phyloP scores from a whole-genome alignment of 2,888 invertebrate species.

The Neocrepidodera transversa region DNA sequence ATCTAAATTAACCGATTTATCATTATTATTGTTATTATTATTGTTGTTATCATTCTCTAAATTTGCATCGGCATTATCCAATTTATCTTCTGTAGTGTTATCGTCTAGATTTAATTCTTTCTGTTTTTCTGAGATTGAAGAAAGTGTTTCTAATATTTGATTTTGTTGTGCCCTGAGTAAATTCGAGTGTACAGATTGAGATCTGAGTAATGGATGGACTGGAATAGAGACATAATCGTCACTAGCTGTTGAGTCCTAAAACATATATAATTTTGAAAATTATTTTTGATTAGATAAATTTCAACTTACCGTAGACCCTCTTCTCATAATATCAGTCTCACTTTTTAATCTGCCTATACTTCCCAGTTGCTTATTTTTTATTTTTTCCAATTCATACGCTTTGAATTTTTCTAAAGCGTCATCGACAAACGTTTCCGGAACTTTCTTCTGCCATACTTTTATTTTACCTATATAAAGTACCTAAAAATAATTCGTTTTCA shows the following conservation, averaged over 20 bases:
- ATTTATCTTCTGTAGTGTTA: background rate
- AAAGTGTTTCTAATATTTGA: constrained; percentile 8
- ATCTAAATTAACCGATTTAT: constrained; percentile 47
- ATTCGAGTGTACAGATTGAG: constrained; percentile 46
- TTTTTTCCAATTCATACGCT: constrained; percentile 78
- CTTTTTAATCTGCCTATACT: constrained; percentile 52
- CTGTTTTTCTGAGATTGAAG: constrained; percentile 11
- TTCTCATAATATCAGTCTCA: constrained; percentile 47
- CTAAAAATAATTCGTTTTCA: constrained; percentile 58
- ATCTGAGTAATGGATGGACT: constrained; percentile 43
- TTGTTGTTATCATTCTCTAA: constrained; percentile 21
- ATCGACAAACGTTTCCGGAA: constrained; percentile 88
- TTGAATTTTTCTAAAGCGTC: constrained; percentile 87
- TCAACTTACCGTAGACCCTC: constrained; percentile 24
- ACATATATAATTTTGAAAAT: background rate
- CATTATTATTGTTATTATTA: constrained; percentile 13
- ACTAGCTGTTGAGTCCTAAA: constrained; percentile 47
- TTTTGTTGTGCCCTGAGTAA: constrained; percentile 26
- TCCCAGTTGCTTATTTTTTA: constrained; percentile 48
- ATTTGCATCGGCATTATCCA: background rate
- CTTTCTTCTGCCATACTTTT: constrained; percentile 84
- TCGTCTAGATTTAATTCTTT: constrained; percentile 1
- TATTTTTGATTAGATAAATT: background rate
- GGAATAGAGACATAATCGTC: constrained; percentile 34
- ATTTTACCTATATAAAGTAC: constrained; percentile 92